Conservation (phyloP, 2,797 vertebrate species). For the Pagetopsis macropterus region DNA sequence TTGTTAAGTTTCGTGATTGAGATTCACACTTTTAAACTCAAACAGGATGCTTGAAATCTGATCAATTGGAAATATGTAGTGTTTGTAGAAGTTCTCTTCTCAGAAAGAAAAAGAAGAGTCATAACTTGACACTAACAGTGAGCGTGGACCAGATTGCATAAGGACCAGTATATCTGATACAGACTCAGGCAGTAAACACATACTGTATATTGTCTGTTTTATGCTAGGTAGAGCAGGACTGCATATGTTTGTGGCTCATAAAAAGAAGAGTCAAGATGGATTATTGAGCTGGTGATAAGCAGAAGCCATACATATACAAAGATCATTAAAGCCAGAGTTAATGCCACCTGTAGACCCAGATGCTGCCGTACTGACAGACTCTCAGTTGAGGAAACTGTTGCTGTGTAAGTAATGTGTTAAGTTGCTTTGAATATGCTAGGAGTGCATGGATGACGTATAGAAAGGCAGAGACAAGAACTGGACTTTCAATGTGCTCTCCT, state of each 20-base stretch:
- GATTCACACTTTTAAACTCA: not conserved
- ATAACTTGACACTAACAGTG: not conserved
- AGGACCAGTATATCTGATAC: not conserved
- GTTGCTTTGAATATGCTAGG: not conserved
- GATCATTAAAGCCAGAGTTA: slow-evolving; percentile 35
- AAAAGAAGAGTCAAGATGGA: slow-evolving; percentile 55
- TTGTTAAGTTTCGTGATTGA: not conserved
- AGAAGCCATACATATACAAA: slow-evolving; percentile 21
- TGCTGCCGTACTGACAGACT: not conserved
- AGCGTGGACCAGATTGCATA: not conserved
- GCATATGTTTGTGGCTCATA: slow-evolving; percentile 50
- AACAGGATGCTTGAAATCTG: slow-evolving; percentile 2
- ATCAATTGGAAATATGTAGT: not conserved
- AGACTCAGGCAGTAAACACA: not conserved
- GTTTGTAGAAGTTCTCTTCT: not conserved
- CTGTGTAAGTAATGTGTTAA: slow-evolving; percentile 1
- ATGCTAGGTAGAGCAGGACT: not conserved
- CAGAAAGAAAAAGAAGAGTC: not conserved
- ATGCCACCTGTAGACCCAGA: slow-evolving; percentile 21
- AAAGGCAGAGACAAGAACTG: not conserved
- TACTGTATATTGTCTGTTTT: not conserved
- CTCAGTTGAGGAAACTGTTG: not conserved
- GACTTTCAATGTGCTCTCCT: not conserved
- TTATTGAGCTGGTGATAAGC: slow-evolving; percentile 67
- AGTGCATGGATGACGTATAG: not conserved